Base-by-base conservation (phyloP, 2,113 vertebrate species). In the Misgurnus anguillicaudatus region DNA sequence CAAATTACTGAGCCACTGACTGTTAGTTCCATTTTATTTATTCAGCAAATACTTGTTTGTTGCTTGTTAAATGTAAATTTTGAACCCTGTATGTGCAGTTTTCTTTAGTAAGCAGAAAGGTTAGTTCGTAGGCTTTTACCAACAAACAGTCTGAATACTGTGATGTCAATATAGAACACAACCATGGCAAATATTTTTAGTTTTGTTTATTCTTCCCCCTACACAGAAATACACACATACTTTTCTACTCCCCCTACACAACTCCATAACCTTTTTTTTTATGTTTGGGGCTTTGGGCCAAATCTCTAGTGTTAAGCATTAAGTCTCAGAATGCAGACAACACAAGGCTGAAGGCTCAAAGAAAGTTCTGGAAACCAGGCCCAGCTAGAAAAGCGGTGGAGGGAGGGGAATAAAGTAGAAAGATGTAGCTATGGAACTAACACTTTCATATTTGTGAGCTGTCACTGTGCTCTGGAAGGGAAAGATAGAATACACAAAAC, bases 321-420 rank as follows among this genome's bases (percentile, higher is more conserved):
- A 69, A 16, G 70, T 80, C 58, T 78, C 62, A 78, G 68, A 70
- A 11, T 14, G 47, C 38, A 62, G 63, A 79, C 80, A 80, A 63
- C 38, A 41, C 57, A 78, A 64, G 64, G 53, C 73, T 68, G 57
- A 78, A 64, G 64, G 42, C 73, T 73, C 55, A 58, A 69, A 63
- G 58, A 79, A 41, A 38, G 31, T 72, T 60, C 68, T 78, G 68
- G 75, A 66, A 79, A 53, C 6, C 45, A 67, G 78, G 55, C 41
- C 64, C 42, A 76, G n/a, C 78, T 14, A 80, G 66, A 80, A 58
- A 73, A 63, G 48, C n/a, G 14, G 39, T 55, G 48, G 19, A 36
- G 57, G 13, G 14, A 60, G 10, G 24, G 24, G 24, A 3, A 3
- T 31, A 31, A 39, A 58, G 58, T 66, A 45, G 42, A 36, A 36